Evolutionary conservation across 2,888 invertebrate genomes (phyloP).

Genomic region (Augochlorella aurata): DNA sequence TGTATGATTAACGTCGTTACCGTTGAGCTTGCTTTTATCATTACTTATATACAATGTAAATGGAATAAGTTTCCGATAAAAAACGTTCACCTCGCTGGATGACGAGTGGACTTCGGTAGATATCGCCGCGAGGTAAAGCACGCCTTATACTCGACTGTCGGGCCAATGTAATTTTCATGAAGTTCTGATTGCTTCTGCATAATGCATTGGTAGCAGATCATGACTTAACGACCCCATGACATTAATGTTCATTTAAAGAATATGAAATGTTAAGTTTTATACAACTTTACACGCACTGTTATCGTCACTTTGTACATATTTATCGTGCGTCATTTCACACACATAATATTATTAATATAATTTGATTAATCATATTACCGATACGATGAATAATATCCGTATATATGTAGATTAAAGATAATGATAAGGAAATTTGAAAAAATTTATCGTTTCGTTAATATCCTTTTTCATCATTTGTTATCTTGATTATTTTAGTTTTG

Average conservation of each 20-base stretch:
- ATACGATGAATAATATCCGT: no score
- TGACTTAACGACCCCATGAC: neutral
- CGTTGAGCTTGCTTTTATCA: neutral
- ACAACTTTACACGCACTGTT: neutral
- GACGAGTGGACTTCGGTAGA: neutral
- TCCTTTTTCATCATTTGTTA: neutral
- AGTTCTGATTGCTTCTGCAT: constrained; percentile 4
- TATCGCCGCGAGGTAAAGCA: neutral
- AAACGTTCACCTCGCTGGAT: neutral
- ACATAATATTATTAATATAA: no score
- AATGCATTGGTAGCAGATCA: constrained; percentile 1
- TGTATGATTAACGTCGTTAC: neutral
- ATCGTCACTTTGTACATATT: no score
- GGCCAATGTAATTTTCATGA: neutral
- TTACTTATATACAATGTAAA: neutral
- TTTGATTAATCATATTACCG: no score
- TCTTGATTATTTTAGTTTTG: neutral
- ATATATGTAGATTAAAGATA: no score
- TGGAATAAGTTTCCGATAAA: neutral
- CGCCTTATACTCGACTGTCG: neutral
- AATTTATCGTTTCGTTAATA: no score
- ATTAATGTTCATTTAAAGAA: neutral
- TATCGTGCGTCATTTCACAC: no score
- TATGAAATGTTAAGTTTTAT: neutral
- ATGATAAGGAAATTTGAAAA: no score